Evolutionary conservation across 2,888 invertebrate species (phyloP), one percentile per base, ranked within the genome.

Genomic region (Drosophila algonquin): DNA sequence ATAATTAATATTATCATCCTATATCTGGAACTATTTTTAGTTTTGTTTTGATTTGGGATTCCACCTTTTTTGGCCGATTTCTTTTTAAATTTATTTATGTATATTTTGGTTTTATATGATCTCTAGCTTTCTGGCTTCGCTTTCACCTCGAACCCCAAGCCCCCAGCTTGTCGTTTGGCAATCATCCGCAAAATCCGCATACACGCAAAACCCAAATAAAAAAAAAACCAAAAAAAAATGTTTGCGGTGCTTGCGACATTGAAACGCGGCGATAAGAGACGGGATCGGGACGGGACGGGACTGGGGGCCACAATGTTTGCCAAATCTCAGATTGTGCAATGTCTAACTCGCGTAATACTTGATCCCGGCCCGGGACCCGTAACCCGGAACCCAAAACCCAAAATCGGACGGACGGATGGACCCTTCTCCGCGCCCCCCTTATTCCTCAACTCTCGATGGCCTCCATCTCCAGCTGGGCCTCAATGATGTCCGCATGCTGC

Each of bases 401-500:
- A 40, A 40, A n/a, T 2, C n/a, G 56, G 30, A 18, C 18, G 8
- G 16, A 18, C 35, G 24, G 5, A 24, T 24, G 24, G 24, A 24
- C 14, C 7, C 12, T 24, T 24, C 24, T 4, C 12, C 21, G 21
- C 21, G 21, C 21, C 3, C 21, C 21, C 21, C 21, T 1, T 21
- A 21, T 3, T 21, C 21, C 44, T 68, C 53, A 80, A 14, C 73
- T 77, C 53, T 83, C 81, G 30, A 75, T 61, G n/a, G 70, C 67
- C 12, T 50, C 68, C 10, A 70, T 46, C 27, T 74, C 80, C 57
- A 63, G 52, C 56, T 75, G 74, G 18, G 83, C 73, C 48, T 80
- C 82, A 1, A 75, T 63, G 0, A 76, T 55, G 30, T 77, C 75
- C 8, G 73, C 65, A 56, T 90, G 90, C 16, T 77, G 79, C 7